Conservation (phyloP, 2,888 invertebrate genomes). For the Aphidius colemani region DNA sequence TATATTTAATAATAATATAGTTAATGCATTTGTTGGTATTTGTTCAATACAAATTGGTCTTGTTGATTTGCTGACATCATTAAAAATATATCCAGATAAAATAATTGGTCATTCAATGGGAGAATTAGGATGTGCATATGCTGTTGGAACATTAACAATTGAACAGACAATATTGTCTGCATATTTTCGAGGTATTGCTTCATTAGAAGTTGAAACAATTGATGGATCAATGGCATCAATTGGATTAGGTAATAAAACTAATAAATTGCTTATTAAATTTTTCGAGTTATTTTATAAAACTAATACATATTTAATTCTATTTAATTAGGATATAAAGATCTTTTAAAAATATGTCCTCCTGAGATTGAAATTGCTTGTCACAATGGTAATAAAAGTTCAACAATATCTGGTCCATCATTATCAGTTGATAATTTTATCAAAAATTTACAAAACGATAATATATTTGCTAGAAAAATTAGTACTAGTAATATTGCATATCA, state of each 20-base stretch:
- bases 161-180: conserved; percentile 52
- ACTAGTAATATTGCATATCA: conserved; percentile 90
- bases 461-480: conserved; percentile 82
- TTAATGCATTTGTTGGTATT: conserved; percentile 75
- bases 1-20: conserved; percentile 59
- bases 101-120: conserved; percentile 91
- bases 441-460: conserved; percentile 70
- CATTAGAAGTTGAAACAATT: conserved; percentile 57
- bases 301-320: too few relatives aligned
- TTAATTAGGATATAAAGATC: conserved; percentile 60
- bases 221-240: conserved; percentile 78
- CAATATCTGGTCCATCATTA: conserved; percentile 85
- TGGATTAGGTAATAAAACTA: too few relatives aligned
- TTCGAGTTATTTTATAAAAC: too few relatives aligned
- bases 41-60: conserved; percentile 71
- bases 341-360: conserved; percentile 71
- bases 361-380: conserved; percentile 87
- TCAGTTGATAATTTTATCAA: conserved; percentile 70
- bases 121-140: conserved; percentile 93
- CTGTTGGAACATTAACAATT: conserved; percentile 77
- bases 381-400: conserved; percentile 83
- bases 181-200: conserved; percentile 49
- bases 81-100: conserved; percentile 73
- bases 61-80: conserved; percentile 66
- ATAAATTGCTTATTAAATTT: too few relatives aligned